Evolutionary conservation across 1,140 invertebrate genomes (phyloP), one percentile per base, ranked within the genome.

Genomic region (Aphis craccivora): DNA sequence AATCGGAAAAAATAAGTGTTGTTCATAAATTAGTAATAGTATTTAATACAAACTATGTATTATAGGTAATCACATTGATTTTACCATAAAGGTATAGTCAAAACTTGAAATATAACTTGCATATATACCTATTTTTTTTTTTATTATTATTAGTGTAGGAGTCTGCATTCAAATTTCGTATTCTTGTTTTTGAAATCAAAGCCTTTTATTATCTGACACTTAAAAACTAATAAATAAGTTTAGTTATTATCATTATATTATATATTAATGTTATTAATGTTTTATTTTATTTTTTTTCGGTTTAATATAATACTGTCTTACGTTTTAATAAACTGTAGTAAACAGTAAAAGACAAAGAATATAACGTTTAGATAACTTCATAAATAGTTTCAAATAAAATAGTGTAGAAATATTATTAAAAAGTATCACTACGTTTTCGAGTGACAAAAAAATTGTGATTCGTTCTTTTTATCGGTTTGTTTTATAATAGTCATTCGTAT

Each of bases 401-500:
- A 37, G 81, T 20, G 48, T 22, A 48, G 35, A 83, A 92, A 83
- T 55, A 88, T 37, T 90, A 84, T 84, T 92, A 84, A 23, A 92
- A 8, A 35, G 84, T 51, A 48, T 91, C 14, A 51, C 23, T 30
- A 51, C 23, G 20, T 83, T 92, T 83, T 51, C 25, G 9, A 67
- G 22, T 2, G 23, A 67, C 40, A n/a, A 67, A 90, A 35, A 90
- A 67, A 20, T 22, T 67, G 22, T 67, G 20, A 67, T 67, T 45
- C 89, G 37, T 90, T 90, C 18, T 67, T 90, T 90, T 89, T 60
- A 89, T 89, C n/a, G 43, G 43, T 91, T 90, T 67, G 18, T 60
- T 89, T 53, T 60, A 90, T 90, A 43, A 81, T 51, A 35, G 51
- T 22, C 48, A 89, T 53, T 89, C 48, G 48, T 89, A 53, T 89